phyloP scores from a whole-genome alignment of 2,888 invertebrate species.

The Nycteola revayana region DNA sequence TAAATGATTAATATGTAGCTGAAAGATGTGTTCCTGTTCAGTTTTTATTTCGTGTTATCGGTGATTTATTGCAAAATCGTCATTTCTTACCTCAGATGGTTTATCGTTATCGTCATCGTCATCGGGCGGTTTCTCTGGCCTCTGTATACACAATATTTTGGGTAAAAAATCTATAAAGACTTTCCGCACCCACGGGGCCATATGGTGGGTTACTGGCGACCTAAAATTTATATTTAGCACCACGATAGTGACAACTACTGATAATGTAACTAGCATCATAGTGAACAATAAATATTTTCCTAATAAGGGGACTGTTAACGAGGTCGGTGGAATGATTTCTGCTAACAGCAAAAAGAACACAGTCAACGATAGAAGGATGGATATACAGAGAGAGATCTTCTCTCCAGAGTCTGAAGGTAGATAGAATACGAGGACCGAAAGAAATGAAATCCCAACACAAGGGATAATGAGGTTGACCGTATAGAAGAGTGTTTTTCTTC shows the following conservation, averaged over 20 bases:
- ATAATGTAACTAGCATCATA: constrained; percentile 96
- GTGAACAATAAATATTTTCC: constrained; percentile 97
- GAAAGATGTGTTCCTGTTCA: constrained; percentile 27
- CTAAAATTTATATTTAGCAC: constrained; percentile 96
- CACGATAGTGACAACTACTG: constrained; percentile 96
- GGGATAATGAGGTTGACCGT: constrained; percentile 98
- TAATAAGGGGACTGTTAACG: constrained; percentile 93
- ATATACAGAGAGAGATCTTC: constrained; percentile 97
- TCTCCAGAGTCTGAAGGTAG: constrained; percentile 98
- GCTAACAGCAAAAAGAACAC: constrained; percentile 96
- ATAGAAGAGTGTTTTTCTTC: constrained; percentile 98
- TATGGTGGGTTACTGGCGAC: constrained; percentile 95
- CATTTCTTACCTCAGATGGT: constrained; percentile 72
- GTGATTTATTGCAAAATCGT: constrained; percentile 34
- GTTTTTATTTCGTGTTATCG: constrained; percentile 30
- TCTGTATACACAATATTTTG: constrained; percentile 92
- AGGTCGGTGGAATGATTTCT: constrained; percentile 97
- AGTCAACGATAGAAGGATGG: constrained; percentile 94
- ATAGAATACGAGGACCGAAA: constrained; percentile 98
- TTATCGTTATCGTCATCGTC: constrained; percentile 81
- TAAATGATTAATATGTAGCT: constrained; percentile 45
- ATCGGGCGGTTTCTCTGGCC: constrained; percentile 91
- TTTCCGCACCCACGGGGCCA: constrained; percentile 95
- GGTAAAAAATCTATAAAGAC: constrained; percentile 94
- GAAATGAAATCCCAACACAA: constrained; percentile 97